Evolutionary conservation across 2,113 vertebrate species (phyloP).

Genomic region (Mellivora capensis): DNA sequence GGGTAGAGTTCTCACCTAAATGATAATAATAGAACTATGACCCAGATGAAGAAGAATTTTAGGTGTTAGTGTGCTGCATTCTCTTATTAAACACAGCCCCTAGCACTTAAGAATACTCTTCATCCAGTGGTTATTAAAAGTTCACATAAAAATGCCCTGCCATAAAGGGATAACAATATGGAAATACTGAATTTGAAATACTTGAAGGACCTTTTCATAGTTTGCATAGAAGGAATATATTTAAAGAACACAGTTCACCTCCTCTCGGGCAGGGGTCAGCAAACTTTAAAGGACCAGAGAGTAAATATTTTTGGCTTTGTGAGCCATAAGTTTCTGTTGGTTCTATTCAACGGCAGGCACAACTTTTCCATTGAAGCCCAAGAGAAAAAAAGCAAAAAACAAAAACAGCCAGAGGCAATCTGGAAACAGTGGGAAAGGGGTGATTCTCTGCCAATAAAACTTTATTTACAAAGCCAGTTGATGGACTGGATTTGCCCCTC

Average conservation of each 20-base stretch:
- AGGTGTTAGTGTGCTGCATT: not conserved
- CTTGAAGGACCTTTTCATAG: not conserved
- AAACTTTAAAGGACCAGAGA: not conserved
- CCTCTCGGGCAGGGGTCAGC: not conserved
- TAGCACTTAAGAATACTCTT: not conserved
- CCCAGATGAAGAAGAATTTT: conserved; percentile 7
- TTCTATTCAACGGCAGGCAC: not conserved
- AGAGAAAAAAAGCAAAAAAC: too few species aligned
- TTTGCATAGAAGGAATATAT: not conserved
- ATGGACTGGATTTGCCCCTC: not conserved
- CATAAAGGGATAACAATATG: not conserved
- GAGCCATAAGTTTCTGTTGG: not conserved
- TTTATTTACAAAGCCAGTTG: conserved; percentile 19
- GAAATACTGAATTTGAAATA: not conserved
- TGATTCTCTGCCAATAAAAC: conserved; percentile 18
- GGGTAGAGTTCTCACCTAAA: not conserved
- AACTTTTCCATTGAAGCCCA: not conserved
- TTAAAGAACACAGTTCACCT: not conserved
- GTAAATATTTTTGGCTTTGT: not conserved
- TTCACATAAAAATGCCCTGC: not conserved
- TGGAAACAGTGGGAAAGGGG: not conserved
- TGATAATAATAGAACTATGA: conserved; percentile 8
- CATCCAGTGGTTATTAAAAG: not conserved
- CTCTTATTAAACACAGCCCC: conserved; percentile 12
- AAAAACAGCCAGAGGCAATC: not conserved